phyloP scores from a whole-genome alignment of 2,797 vertebrate genomes.

The Anabas testudineus region DNA sequence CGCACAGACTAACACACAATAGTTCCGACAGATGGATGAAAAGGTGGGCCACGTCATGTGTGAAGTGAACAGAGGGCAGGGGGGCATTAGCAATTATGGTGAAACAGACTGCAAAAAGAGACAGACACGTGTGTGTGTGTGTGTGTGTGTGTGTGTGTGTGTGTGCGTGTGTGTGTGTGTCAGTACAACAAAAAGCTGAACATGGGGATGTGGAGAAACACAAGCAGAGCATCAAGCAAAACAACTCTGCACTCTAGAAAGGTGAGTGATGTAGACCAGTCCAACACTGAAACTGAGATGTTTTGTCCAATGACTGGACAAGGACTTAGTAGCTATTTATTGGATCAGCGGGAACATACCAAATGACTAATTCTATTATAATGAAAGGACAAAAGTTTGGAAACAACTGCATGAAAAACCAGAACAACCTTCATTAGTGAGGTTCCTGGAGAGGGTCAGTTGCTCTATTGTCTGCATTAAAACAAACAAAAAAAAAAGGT shows the following conservation, averaged over 20 bases:
- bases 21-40: conserved; percentile 82
- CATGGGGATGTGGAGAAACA: conserved; percentile 20
- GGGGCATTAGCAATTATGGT: conserved; percentile 70
- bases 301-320: no score
- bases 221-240: conserved; percentile 35
- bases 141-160: conserved; percentile 24
- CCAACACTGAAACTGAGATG: no score
- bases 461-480: no score
- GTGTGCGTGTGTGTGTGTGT: conserved; percentile 30
- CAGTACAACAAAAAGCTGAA: conserved; percentile 25
- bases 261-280: conserved; percentile 21
- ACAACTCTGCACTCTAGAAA: conserved; percentile 14
- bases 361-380: no score
- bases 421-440: no score
- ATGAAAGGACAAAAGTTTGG: no score
- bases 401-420: no score
- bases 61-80: conserved; percentile 77
- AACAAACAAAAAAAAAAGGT: no score
- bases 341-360: no score
- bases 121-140: conserved; percentile 44
- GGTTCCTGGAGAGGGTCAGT: no score
- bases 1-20: conserved; percentile 58
- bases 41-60: conserved; percentile 85
- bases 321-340: no score
- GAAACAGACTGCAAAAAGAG: conserved; percentile 75